Base-by-base conservation (phyloP, 2,797 vertebrate genomes). In the Phoebastria nigripes region DNA sequence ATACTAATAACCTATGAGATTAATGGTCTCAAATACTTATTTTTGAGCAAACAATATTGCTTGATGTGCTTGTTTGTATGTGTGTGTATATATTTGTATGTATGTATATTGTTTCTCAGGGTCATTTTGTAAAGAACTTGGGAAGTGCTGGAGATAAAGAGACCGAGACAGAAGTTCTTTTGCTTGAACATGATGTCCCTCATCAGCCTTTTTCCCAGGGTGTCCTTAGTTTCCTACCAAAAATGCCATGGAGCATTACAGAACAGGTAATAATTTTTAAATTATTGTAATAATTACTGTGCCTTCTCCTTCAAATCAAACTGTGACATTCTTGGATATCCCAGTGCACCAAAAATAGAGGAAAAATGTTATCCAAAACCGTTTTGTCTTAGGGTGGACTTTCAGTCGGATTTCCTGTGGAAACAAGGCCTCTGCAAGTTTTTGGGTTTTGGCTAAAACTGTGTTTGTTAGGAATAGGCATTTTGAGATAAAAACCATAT, bases 181-280 rank as follows among this genome's bases (percentile, higher is more conserved):
- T 99, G 8, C 98, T 99, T 91, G 99, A 99, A 94, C 99, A 99
- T 18, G 99, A 99, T 33, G 99, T 99, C 59, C 99, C 99, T n/a
- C 99, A 99, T 94, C 99, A 99, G 97, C 98, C 98, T 39, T 99
- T 99, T 94, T 99, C 99, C 54, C 99, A 99, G 94, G 97, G 98
- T 66, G 99, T 99, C 73, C 99, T 99, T 79, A 99, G 98, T 94
- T 99, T 99, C 90, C 98, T 99, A 69, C 99, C 99, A 94, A 98
- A 98, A 97, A 99, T 99, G 99, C 99, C 99, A 0, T 99, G 99
- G 99, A 93, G 69, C 96, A 99, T 99, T 97, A 99, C 98, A 78
- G 98, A 99, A 63, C 95, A 99, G 98, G 99, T 99, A 96, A 87
- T 74, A 66, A 35, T n/a, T 89, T 69, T 55, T 15, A 61, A 92